A percentile compares a stretch with the other conserved stretches of the same genome.
These are phyloP conservation scores for Choristoneura rosaceana DNA, from an alignment of 2,888 invertebrate species.

Conservation along the genomic window DNA sequence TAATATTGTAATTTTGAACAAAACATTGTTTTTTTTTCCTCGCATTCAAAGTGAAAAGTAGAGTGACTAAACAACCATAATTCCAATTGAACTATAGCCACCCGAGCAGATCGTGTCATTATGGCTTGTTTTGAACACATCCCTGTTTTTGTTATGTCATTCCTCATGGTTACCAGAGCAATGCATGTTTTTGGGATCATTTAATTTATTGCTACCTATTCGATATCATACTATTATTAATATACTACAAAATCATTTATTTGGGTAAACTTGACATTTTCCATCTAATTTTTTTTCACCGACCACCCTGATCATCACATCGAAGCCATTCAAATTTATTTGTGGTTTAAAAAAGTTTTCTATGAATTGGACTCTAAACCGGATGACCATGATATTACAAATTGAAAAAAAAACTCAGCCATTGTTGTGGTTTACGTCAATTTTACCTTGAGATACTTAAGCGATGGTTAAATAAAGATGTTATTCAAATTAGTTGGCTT, in stretches of 20 bases:
- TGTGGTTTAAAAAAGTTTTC: constrained; percentile 10
- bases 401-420: constrained; percentile 11
- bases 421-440: constrained; percentile 28
- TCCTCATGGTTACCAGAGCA: no score
- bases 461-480: constrained; percentile 14
- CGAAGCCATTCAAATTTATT: constrained; percentile 22
- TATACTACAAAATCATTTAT: neutral
- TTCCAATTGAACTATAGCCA: no score
- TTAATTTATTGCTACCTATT: no score
- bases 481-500: constrained; percentile 27
- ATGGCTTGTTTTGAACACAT: no score
- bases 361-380: constrained; percentile 13
- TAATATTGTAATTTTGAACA: no score
- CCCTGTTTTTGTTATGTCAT: no score
- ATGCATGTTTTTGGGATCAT: no score
- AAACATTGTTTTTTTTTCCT: no score
- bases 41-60: no score
- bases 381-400: constrained; percentile 22
- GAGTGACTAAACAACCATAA: no score
- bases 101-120: no score
- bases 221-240: neutral
- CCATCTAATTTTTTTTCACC: constrained; percentile 19
- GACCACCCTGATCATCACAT: constrained; percentile 1
- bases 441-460: constrained; percentile 2
- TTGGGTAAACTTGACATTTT: neutral